Evolutionary conservation across 2,888 invertebrate genomes (phyloP), one percentile per base, ranked within the genome.

Genomic region (Drosophila niveifrons): DNA sequence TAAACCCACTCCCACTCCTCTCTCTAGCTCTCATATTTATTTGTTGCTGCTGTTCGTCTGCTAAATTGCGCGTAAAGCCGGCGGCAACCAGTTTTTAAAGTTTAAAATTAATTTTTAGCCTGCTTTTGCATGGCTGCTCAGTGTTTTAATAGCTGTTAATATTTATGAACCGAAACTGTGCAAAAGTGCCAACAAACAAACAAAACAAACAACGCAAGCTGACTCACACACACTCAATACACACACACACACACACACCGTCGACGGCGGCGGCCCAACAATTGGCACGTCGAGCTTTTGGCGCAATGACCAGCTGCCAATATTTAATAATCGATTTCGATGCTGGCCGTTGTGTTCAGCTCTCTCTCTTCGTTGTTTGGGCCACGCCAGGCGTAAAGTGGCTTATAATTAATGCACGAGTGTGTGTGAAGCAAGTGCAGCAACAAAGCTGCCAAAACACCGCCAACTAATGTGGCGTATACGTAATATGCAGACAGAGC

Each of bases 141-240:
- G 66, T 65, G 72, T 74, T 72, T 89, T 88, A 90, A 88, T 72
- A 69, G 78, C 89, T 88, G 75, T 90, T 82, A 86, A 86, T 86
- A 86, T 86, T 86, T 86, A 86, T 86, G 90, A 90, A 74, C 66
- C 47, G 46, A 57, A 68, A 61, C 80, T 66, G 50, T 66, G 76
- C 41, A 50, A 53, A 53, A 76, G 66, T 47, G 55, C 64, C 72
- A 74, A 71, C 67, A 57, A 67, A 58, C 66, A 52, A 59, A 64
- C 56, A 65, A 75, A 72, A 63, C 46, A 62, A 61, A 50, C 56
- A 64, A 44, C 72, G 46, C 6, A 56, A 51, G 18, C 28, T 31
- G 44, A 13, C 11, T 17, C 36, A 72, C 43, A 55, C 13, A 28
- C 28, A 41, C 50, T 46, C 39, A n/a, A 62, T 51, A 46, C 29